These are phyloP conservation scores for Oreochromis spilurus DNA, from an alignment of 2,113 vertebrate species.

Conservation along the genomic window DNA sequence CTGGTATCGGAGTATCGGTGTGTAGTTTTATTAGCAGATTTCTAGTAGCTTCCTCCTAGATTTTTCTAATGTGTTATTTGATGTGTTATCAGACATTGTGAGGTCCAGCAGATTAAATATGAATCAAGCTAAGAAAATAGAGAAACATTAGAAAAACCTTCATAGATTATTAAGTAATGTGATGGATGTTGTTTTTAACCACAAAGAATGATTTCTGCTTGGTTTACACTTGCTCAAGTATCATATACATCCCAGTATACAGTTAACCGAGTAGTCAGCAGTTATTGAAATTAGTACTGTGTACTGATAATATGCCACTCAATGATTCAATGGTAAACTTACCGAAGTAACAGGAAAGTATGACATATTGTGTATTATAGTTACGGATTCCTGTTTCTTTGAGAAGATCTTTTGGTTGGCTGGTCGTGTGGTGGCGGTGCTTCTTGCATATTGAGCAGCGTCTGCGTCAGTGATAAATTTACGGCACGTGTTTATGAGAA, in stretches of 20 bases:
- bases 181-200: not conserved
- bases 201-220: not conserved
- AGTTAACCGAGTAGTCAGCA: not conserved
- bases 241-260: not conserved
- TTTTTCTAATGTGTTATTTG: not conserved
- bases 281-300: not conserved
- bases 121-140: not conserved
- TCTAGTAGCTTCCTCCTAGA: not conserved
- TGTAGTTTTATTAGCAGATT: not conserved
- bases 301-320: not conserved
- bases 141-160: not conserved
- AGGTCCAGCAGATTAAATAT: not conserved
- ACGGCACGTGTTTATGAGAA: slow-evolving; percentile 50
- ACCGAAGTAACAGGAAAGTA: not conserved
- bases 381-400: not conserved
- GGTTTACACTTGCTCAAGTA: not conserved
- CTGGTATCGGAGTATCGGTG: not conserved
- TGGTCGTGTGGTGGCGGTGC: not conserved
- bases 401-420: not conserved
- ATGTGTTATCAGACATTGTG: not conserved
- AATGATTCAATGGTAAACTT: not conserved
- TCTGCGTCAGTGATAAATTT: slow-evolving; percentile 62
- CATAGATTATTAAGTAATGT: not conserved
- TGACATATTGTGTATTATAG: not conserved
- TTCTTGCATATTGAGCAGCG: slow-evolving; percentile 4